Evolutionary conservation across 2,888 invertebrate genomes (phyloP), one percentile per base, ranked within the genome.

Genomic region (Masnerella sp.): DNA sequence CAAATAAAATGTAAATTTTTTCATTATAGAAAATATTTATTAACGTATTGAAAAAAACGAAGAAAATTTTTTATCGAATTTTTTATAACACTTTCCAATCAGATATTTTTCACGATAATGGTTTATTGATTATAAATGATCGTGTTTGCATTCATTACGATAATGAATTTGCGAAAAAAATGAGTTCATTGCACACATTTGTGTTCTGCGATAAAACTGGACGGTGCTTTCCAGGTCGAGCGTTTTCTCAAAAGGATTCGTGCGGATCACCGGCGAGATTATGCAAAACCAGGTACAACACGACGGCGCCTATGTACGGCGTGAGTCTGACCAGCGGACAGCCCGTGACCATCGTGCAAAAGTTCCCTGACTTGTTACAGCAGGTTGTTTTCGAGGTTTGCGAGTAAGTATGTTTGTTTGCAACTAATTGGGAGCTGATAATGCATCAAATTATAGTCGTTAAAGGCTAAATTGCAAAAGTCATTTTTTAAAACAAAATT

Each of bases 221-320:
- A 61, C 8, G 11, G 43, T 64, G 15, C 65, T 69, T 71, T 68
- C 17, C 70, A 58, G 74, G 74, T 65, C 85, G 89, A 75, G 86
- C 89, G 17, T 88, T 88, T 72, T 87, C 88, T 61, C 77, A 87
- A 59, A 88, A 84, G 79, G 88, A 88, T 1, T 90, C 92, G 78
- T 88, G 89, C 73, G 92, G 93, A 11, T 92, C 93, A 30, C 93
- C 94, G 1, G 90, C 93, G 15, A 90, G 96, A 69, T 90, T 97
- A 30, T 97, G 96, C 86, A 93, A 94, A 83, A 96, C 96, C 5
- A 90, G 96, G 65, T 96, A 96, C 88, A 96, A 96, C 88, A 96
- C 96, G 15, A 96, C 96, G 38, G 96, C 96, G 12, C 96, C 96
- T 0, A 95, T 96, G 94, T 96, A 96, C 85, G 96, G 96, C n/a